Evolutionary conservation across 2,888 invertebrate genomes (phyloP), one percentile per base, ranked within the genome.

Genomic region (Monoplex corrugatus): DNA sequence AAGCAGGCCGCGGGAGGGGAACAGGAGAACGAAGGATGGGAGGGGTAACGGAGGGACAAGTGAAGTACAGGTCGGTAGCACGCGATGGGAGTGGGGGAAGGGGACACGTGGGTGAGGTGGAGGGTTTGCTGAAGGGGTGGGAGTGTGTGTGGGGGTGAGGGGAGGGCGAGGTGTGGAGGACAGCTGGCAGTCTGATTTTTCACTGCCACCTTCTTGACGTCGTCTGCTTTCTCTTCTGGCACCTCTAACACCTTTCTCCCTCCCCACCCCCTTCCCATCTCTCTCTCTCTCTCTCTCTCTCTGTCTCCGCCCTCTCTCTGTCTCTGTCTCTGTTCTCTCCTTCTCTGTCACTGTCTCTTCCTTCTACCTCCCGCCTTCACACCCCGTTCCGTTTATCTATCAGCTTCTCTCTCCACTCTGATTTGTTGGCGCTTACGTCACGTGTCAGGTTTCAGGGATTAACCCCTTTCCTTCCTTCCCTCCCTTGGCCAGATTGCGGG

Each of bases 121-220:
- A 13, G 35, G n/a, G n/a, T n/a, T n/a, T n/a, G n/a, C n/a, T n/a
- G n/a, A n/a, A n/a, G n/a, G n/a, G n/a, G 63, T 3, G 78, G 38
- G 13, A 2, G 57, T 0, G 57, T 0, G 85, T 23, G 28, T 19
- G 85, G 23, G 86, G 13, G 38, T 13, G 38, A 23, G 86, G n/a
- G 16, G n/a, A 23, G 32, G 50, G n/a, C n/a, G 5, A 13, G 78
- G 87, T 2, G 80, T 3, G 50, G 38, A 57, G 45, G 28, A 2
- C 57, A 57, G 50, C 57, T 80, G 50, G 78, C 78, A 57, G n/a
- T 57, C 50, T 38, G 78, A 87, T 87, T 80, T 80, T 57, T 87
- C 80, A 87, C 78, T 87, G 87, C 80, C 87, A 80, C 38, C 40
- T 50, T 40, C 16, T 8, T 50, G 87, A 87, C 87, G 57, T 32